These are phyloP conservation scores for Drosophila teissieri DNA, from an alignment of 1,140 invertebrate species.

Conservation along the genomic window DNA sequence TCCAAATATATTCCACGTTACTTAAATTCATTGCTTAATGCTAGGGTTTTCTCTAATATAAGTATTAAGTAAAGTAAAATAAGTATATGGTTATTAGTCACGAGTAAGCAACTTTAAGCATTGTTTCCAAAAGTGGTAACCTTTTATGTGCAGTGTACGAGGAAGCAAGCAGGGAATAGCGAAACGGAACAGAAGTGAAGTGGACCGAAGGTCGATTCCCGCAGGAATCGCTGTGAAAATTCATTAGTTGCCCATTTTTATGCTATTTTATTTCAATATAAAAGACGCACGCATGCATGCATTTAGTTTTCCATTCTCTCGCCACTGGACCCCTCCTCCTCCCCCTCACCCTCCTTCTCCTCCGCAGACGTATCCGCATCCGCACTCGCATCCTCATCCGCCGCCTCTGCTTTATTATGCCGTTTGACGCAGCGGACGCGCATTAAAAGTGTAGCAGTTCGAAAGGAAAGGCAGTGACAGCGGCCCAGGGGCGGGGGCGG, in stretches of 20 bases:
- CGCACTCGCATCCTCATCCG: not conserved
- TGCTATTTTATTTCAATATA: slow-evolving; percentile 57
- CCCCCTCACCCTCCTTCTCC: no score
- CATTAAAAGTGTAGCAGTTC: slow-evolving; percentile 75
- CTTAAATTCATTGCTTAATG: no score
- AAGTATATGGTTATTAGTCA: no score
- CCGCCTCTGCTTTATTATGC: slow-evolving; percentile 64
- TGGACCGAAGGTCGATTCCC: slow-evolving; percentile 58
- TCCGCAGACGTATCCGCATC: no score
- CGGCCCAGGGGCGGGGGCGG: slow-evolving; percentile 6
- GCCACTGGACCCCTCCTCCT: not conserved
- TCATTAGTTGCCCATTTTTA: slow-evolving; percentile 76
- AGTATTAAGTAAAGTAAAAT: no score
- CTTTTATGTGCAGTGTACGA: not conserved
- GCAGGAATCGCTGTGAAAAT: slow-evolving; percentile 75
- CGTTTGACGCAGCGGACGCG: slow-evolving; percentile 57
- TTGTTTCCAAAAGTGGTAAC: no score
- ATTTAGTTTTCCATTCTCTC: slow-evolving; percentile 47
- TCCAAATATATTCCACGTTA: not conserved
- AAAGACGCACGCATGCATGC: slow-evolving; percentile 65
- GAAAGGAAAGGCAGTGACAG: slow-evolving; percentile 25
- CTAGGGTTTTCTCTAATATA: no score
- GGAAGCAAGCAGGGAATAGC: not conserved
- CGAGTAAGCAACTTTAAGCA: no score
- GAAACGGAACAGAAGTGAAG: slow-evolving; percentile 49